phyloP scores from a whole-genome alignment of 2,888 invertebrate genomes.

The Marasmarcha lunaedactyla region DNA sequence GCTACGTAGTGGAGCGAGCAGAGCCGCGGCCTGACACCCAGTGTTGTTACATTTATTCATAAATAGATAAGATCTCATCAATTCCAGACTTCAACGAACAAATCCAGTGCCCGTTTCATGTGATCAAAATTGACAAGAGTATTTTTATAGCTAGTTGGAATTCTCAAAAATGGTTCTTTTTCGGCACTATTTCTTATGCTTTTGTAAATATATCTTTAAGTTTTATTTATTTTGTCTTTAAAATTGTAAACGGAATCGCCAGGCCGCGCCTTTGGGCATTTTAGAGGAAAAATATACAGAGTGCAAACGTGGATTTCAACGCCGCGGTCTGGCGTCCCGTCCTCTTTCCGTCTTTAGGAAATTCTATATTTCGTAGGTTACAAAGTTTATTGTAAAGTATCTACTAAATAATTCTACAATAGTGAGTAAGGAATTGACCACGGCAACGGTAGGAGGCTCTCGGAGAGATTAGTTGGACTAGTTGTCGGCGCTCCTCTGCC shows the following conservation, averaged over 20 bases:
- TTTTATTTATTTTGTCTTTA: conserved; percentile 58
- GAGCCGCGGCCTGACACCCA: conserved; percentile 21
- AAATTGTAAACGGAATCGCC: conserved; percentile 13
- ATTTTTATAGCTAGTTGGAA: conserved; percentile 62
- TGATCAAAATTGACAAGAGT: conserved; percentile 50
- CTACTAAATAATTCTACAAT: conserved; percentile 43
- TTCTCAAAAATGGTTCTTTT: conserved; percentile 44
- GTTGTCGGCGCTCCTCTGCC: conserved; percentile 38
- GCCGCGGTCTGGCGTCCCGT: conserved; percentile 15
- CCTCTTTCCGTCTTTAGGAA: conserved; percentile 50
- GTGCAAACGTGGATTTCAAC: background rate
- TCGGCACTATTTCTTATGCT: conserved; percentile 56
- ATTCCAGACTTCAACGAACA: conserved; percentile 56
- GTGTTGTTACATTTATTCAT: conserved; percentile 19
- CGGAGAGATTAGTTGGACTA: conserved; percentile 60
- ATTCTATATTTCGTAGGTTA: conserved; percentile 67
- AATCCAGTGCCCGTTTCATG: conserved; percentile 63
- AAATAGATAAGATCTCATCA: conserved; percentile 37
- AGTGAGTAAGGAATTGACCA: conserved; percentile 62
- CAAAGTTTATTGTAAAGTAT: conserved; percentile 64
- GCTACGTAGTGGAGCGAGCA: conserved; percentile 33
- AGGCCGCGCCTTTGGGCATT: conserved; percentile 9
- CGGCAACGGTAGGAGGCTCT: conserved; percentile 57
- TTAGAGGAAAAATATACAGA: background rate
- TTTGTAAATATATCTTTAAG: conserved; percentile 63